Percentiles rank a stretch among this genome's conserved stretches.
These are phyloP conservation scores for Caenorhabditis zanzibari DNA, from an alignment of 2,888 invertebrate species.

Conservation along the genomic window DNA sequence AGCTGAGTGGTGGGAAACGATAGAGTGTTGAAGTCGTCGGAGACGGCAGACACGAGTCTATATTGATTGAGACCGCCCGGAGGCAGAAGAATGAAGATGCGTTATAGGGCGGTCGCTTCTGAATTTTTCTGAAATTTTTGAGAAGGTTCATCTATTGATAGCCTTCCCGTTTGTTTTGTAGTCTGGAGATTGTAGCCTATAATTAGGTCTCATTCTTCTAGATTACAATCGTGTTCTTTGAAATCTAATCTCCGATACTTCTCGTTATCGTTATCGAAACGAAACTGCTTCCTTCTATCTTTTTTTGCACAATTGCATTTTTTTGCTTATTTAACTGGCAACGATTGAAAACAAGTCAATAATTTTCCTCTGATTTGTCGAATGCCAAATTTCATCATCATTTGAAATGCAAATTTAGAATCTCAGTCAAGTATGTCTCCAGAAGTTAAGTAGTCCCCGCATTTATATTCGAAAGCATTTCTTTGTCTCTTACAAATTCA, in stretches of 20 bases:
- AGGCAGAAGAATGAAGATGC: constrained; percentile 27
- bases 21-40: constrained; percentile 25
- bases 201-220: too few relatives aligned
- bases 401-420: constrained; percentile 2
- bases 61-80: constrained; percentile 57
- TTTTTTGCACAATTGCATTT: background rate
- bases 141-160: background rate
- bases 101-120: constrained; percentile 26
- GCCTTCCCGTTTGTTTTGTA: background rate
- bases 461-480: too few relatives aligned
- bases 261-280: background rate
- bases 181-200: background rate
- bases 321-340: background rate
- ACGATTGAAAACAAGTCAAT: background rate
- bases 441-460: background rate
- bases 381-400: constrained; percentile 12
- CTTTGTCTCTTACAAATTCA: too few relatives aligned
- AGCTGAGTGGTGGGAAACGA: constrained; percentile 57
- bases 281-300: background rate
- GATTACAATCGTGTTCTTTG: background rate
- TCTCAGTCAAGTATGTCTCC: too few relatives aligned
- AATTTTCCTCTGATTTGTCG: background rate
- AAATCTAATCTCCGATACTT: background rate
- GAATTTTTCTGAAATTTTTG: constrained; percentile 14
- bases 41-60: constrained; percentile 35